Evolutionary conservation across 2,113 vertebrate species (phyloP), one percentile per base, ranked within the genome.

Genomic region (Potamarius usumacintae): DNA sequence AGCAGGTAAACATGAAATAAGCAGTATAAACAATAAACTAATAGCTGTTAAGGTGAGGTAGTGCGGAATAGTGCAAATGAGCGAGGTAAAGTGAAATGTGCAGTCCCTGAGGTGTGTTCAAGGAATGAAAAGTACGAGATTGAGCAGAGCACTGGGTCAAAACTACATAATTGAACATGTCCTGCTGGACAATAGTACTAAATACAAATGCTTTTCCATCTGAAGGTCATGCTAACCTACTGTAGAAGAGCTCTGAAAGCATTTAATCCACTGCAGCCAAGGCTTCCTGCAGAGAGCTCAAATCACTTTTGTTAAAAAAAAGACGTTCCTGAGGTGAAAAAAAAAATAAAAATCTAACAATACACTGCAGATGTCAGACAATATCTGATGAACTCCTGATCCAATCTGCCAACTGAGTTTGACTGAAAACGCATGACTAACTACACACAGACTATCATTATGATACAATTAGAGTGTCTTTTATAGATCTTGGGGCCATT

Each of bases 191-290:
- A 53, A 22, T 7, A 11, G 53, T 50, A 74, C 25, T 74, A 82
- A 52, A 83, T 60, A 86, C 52, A 69, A 27, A 55, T 81, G 63
- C 77, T 57, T 63, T 62, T 85, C 80, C 18, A 76, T 25, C 57
- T 83, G 57, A 87, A 87, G 86, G 80, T 83, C 86, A 83, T 63
- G 25, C 67, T 76, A 74, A 87, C 34, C 58, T 22, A 53, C 22
- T 74, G 67, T 57, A 72, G 34, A 78, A 72, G n/a, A 60, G 55
- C 67, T 82, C 14, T 14, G 65, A 87, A 80, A 86, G 27, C 63
- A 71, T 80, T 76, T 76, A 58, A 48, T 55, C 58, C 20, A 76
- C 72, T 85, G 52, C 11, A 80, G 30, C 63, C 9, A 65, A 11
- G 63, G 63, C n/a, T 83, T 87, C 57, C 55, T 83, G 86, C 57